Evolutionary conservation across 2,888 invertebrate genomes (phyloP).

Genomic region (Scaptodrosophila latifasciaeformis): DNA sequence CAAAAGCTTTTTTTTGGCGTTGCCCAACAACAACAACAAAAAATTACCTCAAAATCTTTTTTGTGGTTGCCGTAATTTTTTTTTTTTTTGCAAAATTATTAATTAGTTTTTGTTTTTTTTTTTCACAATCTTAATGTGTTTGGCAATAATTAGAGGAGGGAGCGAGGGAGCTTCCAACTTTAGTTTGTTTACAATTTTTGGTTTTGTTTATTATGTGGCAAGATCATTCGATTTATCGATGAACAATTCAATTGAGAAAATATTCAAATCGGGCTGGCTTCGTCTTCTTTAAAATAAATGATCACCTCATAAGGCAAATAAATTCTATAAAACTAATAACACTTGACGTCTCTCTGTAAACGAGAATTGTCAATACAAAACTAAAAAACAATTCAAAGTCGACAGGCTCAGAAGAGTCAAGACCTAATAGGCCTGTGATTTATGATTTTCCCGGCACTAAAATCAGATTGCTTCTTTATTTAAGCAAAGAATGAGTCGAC

Average conservation of each 20-base stretch:
- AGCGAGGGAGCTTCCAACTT: slow-evolving; percentile 8
- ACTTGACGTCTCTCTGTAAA: no score
- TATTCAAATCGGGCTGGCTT: no score
- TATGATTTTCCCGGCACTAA: no score
- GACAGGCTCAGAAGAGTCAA: no score
- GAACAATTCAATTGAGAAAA: no score
- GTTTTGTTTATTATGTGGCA: slow-evolving; percentile 13
- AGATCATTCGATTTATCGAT: neutral
- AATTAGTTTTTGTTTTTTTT: slow-evolving; percentile 9
- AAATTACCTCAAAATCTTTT: slow-evolving; percentile 13
- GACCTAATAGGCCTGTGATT: no score
- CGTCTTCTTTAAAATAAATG: no score
- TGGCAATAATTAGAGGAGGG: slow-evolving; percentile 38
- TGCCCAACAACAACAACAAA: slow-evolving; percentile 14
- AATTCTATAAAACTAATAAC: no score
- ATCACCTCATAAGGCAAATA: no score
- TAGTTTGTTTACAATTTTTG: slow-evolving; percentile 28
- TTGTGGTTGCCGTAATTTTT: slow-evolving; percentile 19
- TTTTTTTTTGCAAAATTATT: neutral
- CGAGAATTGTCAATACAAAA: no score
- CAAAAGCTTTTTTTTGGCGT: no score
- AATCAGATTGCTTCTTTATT: slow-evolving; percentile 1
- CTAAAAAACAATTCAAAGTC: no score
- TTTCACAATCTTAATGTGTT: slow-evolving; percentile 33
- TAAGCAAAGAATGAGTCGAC: slow-evolving; percentile 19